Conservation (phyloP, 2,113 vertebrate genomes). For the Dasyornis broadbenti region DNA sequence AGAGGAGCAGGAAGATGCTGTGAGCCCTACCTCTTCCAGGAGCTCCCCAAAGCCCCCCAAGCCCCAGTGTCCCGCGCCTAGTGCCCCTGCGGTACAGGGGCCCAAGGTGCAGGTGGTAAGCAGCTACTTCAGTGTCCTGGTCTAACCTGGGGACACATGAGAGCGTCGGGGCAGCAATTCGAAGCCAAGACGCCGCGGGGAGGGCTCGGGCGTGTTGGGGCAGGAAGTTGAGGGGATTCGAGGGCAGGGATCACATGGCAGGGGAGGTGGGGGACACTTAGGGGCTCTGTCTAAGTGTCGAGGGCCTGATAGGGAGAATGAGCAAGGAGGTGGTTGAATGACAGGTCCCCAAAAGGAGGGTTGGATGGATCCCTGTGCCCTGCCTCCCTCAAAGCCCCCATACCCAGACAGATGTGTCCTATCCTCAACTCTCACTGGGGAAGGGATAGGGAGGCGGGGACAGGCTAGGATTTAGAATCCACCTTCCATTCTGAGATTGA, state of each 20-base stretch:
- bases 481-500: not conserved
- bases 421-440: not conserved
- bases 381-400: fast-evolving
- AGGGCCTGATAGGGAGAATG: fast-evolving
- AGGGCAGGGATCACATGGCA: fast-evolving
- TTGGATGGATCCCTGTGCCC: not conserved
- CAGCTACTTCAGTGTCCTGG: not conserved
- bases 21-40: not conserved
- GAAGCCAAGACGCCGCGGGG: fast-evolving
- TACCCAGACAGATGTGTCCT: not conserved
- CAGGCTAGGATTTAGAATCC: not conserved
- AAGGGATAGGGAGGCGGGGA: fast-evolving
- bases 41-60: not conserved
- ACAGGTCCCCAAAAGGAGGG: not conserved
- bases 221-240: fast-evolving
- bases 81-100: fast-evolving
- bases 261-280: too few relatives aligned
- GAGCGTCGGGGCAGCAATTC: not conserved
- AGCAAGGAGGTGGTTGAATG: not conserved
- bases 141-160: not conserved
- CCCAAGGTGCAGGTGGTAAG: fast-evolving
- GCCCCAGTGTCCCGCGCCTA: fast-evolving
- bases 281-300: fast-evolving
- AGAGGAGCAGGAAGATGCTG: not conserved
- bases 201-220: not conserved